Percentiles rank a stretch among this genome's conserved stretches.
Evolutionary conservation across 2,888 invertebrate genomes (phyloP).

Genomic region (Lepidocyrtinus sp.): DNA sequence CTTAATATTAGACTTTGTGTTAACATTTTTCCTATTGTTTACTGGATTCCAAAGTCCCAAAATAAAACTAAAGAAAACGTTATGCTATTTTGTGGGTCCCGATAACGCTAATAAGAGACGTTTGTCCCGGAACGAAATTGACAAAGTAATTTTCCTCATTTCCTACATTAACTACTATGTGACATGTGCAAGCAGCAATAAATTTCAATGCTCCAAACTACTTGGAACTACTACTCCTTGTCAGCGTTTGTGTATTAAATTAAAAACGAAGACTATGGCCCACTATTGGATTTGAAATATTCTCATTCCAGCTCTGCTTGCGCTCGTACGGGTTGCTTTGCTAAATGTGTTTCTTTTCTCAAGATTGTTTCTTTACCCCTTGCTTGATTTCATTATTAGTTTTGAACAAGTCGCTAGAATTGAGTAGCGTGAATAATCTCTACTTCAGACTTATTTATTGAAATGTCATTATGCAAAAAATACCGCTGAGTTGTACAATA

Average conservation of each 20-base stretch:
- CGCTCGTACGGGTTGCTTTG: no score
- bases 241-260: slow-evolving; percentile 38
- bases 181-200: slow-evolving; percentile 64
- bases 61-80: no score
- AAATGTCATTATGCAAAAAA: slow-evolving; percentile 33
- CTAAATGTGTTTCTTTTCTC: slow-evolving; percentile 8
- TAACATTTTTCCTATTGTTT: no score
- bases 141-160: slow-evolving; percentile 25
- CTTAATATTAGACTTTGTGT: no score
- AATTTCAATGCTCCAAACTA: slow-evolving; percentile 51
- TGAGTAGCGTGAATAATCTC: slow-evolving; percentile 30
- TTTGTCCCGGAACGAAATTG: no score
- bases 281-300: no score
- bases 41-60: no score
- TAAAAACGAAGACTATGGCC: slow-evolving; percentile 22
- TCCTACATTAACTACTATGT: no score
- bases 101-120: no score
- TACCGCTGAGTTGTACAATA: slow-evolving; percentile 14
- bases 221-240: slow-evolving; percentile 18
- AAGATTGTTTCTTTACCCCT: not conserved
- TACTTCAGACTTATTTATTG: slow-evolving; percentile 24
- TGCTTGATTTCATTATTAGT: slow-evolving; percentile 17
- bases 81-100: no score
- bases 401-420: no score
- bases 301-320: no score